These are phyloP conservation scores for Mohoua ochrocephala DNA, from an alignment of 2,113 vertebrate species.

Conservation along the genomic window DNA sequence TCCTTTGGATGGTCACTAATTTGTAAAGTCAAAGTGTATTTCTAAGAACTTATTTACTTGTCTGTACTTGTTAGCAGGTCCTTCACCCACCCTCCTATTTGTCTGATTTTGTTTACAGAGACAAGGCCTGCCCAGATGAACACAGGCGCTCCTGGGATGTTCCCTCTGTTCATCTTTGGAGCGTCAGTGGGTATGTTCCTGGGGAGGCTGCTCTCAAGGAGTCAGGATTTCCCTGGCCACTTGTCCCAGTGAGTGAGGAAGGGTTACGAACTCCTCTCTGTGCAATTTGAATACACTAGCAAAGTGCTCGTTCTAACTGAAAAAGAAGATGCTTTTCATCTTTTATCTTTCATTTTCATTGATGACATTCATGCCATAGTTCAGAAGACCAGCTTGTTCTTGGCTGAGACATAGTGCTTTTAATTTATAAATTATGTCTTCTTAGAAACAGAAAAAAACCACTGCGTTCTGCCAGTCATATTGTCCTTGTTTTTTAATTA, in stretches of 20 bases:
- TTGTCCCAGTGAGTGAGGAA: background rate
- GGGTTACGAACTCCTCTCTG: background rate
- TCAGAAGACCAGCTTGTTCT: constrained; percentile 57
- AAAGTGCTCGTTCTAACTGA: background rate
- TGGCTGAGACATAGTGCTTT: constrained; percentile 36
- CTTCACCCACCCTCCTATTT: background rate
- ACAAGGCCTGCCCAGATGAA: background rate
- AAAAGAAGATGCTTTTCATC: constrained; percentile 2
- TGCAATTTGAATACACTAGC: background rate
- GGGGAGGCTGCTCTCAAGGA: background rate
- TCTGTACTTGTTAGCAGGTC: background rate
- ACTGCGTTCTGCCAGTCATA: constrained; percentile 37
- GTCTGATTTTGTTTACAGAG: background rate
- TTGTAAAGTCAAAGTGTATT: background rate
- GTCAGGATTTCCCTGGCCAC: background rate
- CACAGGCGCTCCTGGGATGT: background rate
- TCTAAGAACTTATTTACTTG: background rate
- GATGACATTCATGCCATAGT: constrained; percentile 18
- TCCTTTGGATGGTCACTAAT: background rate
- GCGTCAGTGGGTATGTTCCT: fast-evolving
- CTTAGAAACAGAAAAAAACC: background rate
- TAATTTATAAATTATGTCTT: constrained; percentile 59
- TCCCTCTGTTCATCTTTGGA: background rate
- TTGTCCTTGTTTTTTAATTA: constrained; percentile 69
- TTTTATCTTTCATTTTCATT: constrained; percentile 15